Conservation (phyloP, 2,113 vertebrate genomes). For the Dasyurus viverrinus region DNA sequence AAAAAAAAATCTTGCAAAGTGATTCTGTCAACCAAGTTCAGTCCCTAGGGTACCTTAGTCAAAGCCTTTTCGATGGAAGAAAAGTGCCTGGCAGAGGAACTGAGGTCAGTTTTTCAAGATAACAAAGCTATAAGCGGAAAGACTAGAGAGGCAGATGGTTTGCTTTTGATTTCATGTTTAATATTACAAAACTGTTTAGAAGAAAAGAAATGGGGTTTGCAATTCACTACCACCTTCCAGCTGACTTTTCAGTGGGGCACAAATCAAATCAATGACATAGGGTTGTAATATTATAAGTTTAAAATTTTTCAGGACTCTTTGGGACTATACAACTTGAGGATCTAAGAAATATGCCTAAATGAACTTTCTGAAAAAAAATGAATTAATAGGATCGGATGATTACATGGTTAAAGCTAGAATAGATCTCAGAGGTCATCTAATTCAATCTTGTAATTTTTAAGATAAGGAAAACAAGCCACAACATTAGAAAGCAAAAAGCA, state of each 20-base stretch:
- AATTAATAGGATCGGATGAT: background rate
- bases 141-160: slow-evolving; percentile 54
- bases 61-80: slow-evolving; percentile 57
- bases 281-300: background rate
- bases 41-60: slow-evolving; percentile 22
- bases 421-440: background rate
- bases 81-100: background rate
- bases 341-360: background rate
- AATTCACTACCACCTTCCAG: slow-evolving; percentile 48
- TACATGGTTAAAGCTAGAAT: background rate
- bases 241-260: background rate
- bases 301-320: background rate
- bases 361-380: slow-evolving; percentile 6
- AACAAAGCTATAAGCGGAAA: slow-evolving; percentile 49
- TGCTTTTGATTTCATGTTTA: slow-evolving; percentile 57
- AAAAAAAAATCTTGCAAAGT: slow-evolving; percentile 22
- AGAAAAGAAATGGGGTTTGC: slow-evolving; percentile 58
- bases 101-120: slow-evolving; percentile 55
- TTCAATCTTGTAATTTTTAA: background rate
- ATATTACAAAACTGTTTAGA: slow-evolving; percentile 57
- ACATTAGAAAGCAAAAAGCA: background rate
- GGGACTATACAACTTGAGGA: background rate
- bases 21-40: slow-evolving; percentile 72
- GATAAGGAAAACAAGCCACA: background rate
- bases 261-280: slow-evolving; percentile 42